phyloP scores from a whole-genome alignment of 1,140 invertebrate genomes.

The Drosophila serrata region DNA sequence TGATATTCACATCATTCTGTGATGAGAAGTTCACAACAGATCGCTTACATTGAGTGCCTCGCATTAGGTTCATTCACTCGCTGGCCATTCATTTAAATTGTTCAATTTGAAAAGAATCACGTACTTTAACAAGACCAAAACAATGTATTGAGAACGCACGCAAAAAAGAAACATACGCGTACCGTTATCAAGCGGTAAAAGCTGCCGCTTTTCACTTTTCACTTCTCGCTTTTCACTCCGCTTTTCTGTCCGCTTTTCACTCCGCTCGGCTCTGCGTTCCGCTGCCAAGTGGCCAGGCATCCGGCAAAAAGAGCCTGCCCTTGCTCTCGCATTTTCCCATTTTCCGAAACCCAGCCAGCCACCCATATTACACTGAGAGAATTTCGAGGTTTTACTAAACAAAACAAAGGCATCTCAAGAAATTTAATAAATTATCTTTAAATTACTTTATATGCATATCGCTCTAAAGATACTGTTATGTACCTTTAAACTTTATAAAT shows the following conservation, averaged over 20 bases:
- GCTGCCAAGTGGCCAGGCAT: slow-evolving; percentile 34
- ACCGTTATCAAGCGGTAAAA: slow-evolving; percentile 16
- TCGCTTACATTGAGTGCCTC: slow-evolving; percentile 7
- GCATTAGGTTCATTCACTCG: slow-evolving; percentile 3
- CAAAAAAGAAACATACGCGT: slow-evolving; percentile 8
- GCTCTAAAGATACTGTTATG: no score
- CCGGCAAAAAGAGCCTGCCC: slow-evolving; percentile 22
- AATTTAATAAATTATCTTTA: background rate
- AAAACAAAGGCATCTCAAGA: background rate
- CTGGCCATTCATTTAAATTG: slow-evolving; percentile 23
- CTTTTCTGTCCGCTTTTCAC: slow-evolving; percentile 12
- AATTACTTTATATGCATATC: background rate
- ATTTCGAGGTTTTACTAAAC: background rate
- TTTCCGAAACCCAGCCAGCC: background rate
- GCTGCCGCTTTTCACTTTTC: background rate
- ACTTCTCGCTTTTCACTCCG: background rate
- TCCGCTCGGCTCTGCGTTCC: slow-evolving; percentile 26
- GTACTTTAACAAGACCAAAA: slow-evolving; percentile 8
- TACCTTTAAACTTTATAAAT: no score
- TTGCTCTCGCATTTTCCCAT: slow-evolving; percentile 30
- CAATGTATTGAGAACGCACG: slow-evolving; percentile 7
- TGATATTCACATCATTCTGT: slow-evolving; percentile 4
- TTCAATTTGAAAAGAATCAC: slow-evolving; percentile 20
- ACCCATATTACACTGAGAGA: slow-evolving; percentile 1
- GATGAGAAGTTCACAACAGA: background rate